Base-by-base conservation (phyloP, 2,888 invertebrate species). In the Netelia inedita region DNA sequence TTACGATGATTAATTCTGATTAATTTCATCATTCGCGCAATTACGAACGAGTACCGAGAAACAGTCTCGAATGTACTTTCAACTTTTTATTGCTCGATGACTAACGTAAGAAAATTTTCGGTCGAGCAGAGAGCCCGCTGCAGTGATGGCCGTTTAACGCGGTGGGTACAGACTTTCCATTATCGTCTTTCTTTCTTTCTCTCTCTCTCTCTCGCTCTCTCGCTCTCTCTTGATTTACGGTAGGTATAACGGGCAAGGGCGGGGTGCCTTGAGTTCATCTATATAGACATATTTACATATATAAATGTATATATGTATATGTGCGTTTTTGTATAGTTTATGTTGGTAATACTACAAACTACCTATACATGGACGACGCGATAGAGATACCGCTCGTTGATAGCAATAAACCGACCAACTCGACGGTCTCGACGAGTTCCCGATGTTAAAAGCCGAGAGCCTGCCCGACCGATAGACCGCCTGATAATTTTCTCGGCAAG, bases 151-250 rank as follows among this genome's bases (percentile, higher is more conserved):
- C 55, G 80, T 68, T 68, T 72, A 46, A 73, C 68, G 63, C 55
- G 43, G 14, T 43, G 55, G n/a, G 50, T 28, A 83, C 80, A 84
- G 80, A 74, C 72, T 84, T 69, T 81, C 71, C 80, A 76, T 80
- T 84, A 84, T 80, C 84, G 72, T 75, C 21, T 71, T 28, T 23
- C 50, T 73, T 23, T 57, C 66, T 68, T 41, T 53, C 63, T 63
- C 50, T 50, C 63, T 41, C 41, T 55, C 53, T 43, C 55, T 23
- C 23, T 43, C 19, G 5, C 9, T 23, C 50, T 11, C 16, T 57
- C 19, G 6, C n/a, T 19, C 19, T 21, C 10, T 21, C 35, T 6
- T 41, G 23, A 35, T n/a, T 19, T 55, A 41, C 41, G 28, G n/a
- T 65, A 41, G 46, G 5, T 28, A 16, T 46, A 28, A 21, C 3